Conservation (phyloP, 2,797 vertebrate genomes). For the Sebastes jordani region DNA sequence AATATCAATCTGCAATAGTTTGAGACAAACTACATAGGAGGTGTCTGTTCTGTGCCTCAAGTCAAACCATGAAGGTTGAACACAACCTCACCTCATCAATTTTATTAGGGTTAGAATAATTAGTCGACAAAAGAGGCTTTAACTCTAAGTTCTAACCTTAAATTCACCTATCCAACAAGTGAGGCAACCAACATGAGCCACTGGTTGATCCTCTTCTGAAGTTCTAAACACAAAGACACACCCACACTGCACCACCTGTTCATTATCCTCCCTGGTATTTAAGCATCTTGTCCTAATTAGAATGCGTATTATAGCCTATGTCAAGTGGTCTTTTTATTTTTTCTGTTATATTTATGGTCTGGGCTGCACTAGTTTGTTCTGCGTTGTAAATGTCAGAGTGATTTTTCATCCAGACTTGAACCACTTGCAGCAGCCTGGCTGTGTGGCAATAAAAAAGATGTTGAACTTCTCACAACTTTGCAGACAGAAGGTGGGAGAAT, state of each 20-base stretch:
- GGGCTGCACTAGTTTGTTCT: neutral
- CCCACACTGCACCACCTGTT: neutral
- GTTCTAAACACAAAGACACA: neutral
- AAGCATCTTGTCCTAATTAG: conserved; percentile 18
- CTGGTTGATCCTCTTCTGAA: neutral
- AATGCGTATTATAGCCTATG: conserved; percentile 7
- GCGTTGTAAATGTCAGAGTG: conserved; percentile 33
- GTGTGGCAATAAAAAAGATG: conserved; percentile 9
- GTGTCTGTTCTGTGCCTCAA: neutral
- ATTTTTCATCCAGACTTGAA: conserved; percentile 13
- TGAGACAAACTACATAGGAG: neutral
- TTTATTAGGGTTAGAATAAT: neutral
- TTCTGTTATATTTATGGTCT: conserved; percentile 1
- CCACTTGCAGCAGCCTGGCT: neutral
- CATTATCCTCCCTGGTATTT: conserved; percentile 5
- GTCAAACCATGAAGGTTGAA: neutral
- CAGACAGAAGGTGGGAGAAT: neutral
- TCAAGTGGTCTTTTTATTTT: conserved; percentile 4
- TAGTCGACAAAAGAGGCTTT: neutral
- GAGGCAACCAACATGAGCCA: neutral
- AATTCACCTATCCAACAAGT: neutral
- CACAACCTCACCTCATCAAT: neutral
- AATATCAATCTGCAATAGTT: neutral
- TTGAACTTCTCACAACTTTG: conserved; percentile 4
- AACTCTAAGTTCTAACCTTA: neutral